A percentile compares a stretch with the other conserved stretches of the same genome.
phyloP scores from a whole-genome alignment of 2,113 vertebrate genomes.

The Pseudorhombus dupliciocellatus region DNA sequence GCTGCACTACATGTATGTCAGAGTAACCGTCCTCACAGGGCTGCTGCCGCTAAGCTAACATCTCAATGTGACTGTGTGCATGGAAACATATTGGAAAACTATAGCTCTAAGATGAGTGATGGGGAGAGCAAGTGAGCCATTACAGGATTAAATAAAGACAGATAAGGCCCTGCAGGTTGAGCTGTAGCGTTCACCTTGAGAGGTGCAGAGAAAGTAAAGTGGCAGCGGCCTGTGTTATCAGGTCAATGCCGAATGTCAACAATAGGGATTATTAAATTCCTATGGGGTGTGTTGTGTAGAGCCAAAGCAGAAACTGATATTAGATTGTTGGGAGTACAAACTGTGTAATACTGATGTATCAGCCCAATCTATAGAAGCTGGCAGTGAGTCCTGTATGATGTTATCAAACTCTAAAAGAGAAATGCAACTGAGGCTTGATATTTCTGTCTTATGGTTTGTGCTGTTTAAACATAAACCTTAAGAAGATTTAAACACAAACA shows the following conservation, averaged over 20 bases:
- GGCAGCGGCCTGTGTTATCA: not conserved
- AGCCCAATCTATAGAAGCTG: not conserved
- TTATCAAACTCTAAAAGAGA: not conserved
- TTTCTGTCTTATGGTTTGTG: too few species aligned
- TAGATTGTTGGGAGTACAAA: too few species aligned
- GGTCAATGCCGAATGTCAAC: not conserved
- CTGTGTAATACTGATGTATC: not conserved
- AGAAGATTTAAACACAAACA: too few species aligned
- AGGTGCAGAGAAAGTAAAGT: not conserved
- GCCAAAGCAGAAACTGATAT: not conserved
- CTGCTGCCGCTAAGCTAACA: not conserved
- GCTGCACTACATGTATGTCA: not conserved
- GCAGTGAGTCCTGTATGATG: not conserved
- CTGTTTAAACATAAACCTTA: too few species aligned
- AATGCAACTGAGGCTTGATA: not conserved
- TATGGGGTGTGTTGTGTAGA: not conserved
- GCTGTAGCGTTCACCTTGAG: not conserved
- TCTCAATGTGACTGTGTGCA: not conserved
- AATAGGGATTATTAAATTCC: not conserved
- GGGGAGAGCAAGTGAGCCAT: not conserved
- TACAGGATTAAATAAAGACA: not conserved
- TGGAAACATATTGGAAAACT: slow-evolving; percentile 53
- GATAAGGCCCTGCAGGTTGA: not conserved
- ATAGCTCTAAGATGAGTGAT: not conserved
- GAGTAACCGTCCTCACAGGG: not conserved